Percentiles rank a stretch among this genome's conserved stretches.
Evolutionary conservation across 2,888 invertebrate genomes (phyloP).

Genomic region (Synanthedon tipuliformis): DNA sequence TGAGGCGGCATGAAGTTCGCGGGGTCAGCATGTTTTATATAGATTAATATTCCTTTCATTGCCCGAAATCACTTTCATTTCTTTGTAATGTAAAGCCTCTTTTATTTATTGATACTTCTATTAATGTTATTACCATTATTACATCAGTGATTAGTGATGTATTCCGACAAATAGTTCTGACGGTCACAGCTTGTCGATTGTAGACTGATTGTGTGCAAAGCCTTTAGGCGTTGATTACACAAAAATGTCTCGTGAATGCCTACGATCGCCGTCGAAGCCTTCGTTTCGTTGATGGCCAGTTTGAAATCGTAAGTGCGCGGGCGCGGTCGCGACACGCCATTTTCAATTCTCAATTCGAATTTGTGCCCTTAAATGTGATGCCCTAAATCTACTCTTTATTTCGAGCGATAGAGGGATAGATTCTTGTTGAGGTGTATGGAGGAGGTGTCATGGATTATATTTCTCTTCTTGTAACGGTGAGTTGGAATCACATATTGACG

Average conservation of each 20-base stretch:
- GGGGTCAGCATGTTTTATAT: too few species aligned
- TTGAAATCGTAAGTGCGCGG: constrained; percentile 47
- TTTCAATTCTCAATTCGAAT: not conserved
- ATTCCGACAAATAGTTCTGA: not conserved
- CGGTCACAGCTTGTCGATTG: constrained; percentile 4
- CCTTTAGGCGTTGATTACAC: constrained; percentile 23
- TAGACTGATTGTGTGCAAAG: constrained; percentile 12
- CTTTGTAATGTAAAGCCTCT: too few species aligned
- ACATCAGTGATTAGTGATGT: not conserved
- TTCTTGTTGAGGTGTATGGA: constrained; percentile 17
- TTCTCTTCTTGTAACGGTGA: constrained; percentile 17
- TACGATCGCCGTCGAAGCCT: constrained; percentile 27
- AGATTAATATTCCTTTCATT: too few species aligned
- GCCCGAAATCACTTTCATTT: too few species aligned
- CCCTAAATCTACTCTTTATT: constrained; percentile 50
- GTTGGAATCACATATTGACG: constrained; percentile 8
- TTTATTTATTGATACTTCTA: too few species aligned
- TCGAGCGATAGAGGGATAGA: constrained; percentile 47
- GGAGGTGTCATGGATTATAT: constrained; percentile 23
- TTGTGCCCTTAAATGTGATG: not conserved
- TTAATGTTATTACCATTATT: not conserved
- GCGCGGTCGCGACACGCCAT: constrained; percentile 19
- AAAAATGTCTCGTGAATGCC: constrained; percentile 24
- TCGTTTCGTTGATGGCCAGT: constrained; percentile 26
- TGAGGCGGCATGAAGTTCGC: too few species aligned